These are phyloP conservation scores for Stegophylla sp. DNA, from an alignment of 2,888 invertebrate genomes.

Conservation along the genomic window DNA sequence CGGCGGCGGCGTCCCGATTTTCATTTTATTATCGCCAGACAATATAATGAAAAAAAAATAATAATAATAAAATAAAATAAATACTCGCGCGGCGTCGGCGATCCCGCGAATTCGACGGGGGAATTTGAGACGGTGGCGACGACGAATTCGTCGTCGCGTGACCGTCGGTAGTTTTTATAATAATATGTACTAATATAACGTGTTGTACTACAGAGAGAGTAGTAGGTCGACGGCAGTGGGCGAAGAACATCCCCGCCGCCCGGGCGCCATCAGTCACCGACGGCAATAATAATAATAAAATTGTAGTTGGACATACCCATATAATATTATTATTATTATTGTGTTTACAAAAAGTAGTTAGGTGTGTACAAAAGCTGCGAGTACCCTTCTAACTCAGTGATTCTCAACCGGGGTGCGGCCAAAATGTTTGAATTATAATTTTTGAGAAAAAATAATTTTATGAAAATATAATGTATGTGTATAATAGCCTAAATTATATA, in stretches of 20 bases:
- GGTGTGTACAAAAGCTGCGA: no score
- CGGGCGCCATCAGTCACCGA: neutral
- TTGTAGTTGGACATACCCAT: no score
- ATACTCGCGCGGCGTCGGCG: constrained; percentile 21
- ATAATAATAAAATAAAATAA: neutral
- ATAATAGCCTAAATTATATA: no score
- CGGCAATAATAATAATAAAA: neutral
- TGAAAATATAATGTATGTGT: no score
- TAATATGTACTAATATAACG: neutral
- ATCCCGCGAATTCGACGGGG: neutral
- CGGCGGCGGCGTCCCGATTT: neutral
- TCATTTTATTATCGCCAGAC: constrained; percentile 11
- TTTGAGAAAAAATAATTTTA: no score
- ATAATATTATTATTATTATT: no score
- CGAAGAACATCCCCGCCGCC: neutral
- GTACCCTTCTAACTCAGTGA: no score
- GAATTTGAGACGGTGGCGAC: constrained; percentile 14
- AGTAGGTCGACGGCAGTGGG: neutral
- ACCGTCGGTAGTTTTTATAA: constrained; percentile 29
- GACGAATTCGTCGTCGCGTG: constrained; percentile 28
- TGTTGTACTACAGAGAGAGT: no score
- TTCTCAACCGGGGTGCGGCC: no score
- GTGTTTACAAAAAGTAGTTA: no score
- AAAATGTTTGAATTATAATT: no score
- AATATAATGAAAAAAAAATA: neutral